These are phyloP conservation scores for Synanceia verrucosa DNA, from an alignment of 2,797 vertebrate genomes.

Conservation along the genomic window DNA sequence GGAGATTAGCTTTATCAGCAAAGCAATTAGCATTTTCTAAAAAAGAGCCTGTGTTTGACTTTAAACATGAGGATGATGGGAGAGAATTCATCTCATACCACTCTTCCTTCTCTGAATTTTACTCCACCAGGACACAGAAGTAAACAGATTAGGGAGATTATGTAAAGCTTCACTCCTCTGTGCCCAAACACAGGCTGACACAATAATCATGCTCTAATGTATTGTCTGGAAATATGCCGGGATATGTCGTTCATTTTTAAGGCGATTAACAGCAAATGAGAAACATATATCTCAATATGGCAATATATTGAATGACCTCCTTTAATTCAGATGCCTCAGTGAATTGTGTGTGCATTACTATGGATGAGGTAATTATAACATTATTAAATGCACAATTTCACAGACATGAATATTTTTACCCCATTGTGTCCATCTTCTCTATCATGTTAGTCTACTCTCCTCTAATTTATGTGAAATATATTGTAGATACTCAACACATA, in stretches of 20 bases:
- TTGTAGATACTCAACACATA: no score
- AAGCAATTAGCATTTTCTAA: conserved; percentile 55
- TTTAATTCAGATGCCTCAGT: background rate
- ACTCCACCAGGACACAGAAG: conserved; percentile 17
- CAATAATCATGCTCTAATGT: conserved; percentile 44
- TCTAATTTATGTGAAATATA: background rate
- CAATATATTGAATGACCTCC: no score
- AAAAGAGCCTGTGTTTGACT: conserved; percentile 29
- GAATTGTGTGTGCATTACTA: background rate
- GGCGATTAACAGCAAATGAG: conserved; percentile 31
- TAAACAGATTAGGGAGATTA: conserved; percentile 69
- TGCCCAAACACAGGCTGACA: conserved; percentile 38
- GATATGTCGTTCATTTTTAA: conserved; percentile 32
- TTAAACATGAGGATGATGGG: conserved; percentile 43
- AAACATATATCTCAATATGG: no score
- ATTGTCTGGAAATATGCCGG: conserved; percentile 46
- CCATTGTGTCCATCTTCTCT: background rate
- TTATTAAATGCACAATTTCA: no score
- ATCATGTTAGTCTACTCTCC: background rate
- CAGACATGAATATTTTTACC: no score
- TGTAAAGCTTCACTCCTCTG: conserved; percentile 35
- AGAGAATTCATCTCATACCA: conserved; percentile 42
- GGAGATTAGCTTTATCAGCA: conserved; percentile 55
- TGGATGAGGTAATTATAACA: no score
- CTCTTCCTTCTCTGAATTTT: conserved; percentile 33